These are phyloP conservation scores for Theodoxus fluviatilis DNA, from an alignment of 2,888 invertebrate species.

Conservation along the genomic window DNA sequence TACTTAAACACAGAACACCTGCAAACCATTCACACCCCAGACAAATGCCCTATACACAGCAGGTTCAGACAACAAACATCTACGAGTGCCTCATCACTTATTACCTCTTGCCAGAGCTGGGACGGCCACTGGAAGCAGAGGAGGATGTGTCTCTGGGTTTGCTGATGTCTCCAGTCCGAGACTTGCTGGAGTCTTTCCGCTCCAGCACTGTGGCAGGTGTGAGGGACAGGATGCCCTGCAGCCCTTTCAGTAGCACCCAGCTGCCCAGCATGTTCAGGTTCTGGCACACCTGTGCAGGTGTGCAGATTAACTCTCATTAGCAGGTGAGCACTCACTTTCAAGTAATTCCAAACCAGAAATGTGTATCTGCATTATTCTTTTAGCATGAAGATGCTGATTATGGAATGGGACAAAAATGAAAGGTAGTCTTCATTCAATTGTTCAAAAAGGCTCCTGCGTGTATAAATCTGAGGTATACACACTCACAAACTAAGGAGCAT, in stretches of 20 bases:
- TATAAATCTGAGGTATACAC: too few relatives aligned
- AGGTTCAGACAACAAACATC: not conserved
- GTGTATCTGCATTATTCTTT: too few relatives aligned
- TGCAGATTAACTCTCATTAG: too few relatives aligned
- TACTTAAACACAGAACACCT: too few relatives aligned
- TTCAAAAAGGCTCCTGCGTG: too few relatives aligned
- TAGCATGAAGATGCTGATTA: too few relatives aligned
- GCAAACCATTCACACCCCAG: too few relatives aligned
- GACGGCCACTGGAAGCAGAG: slow-evolving; percentile 33
- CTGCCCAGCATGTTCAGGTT: slow-evolving; percentile 88
- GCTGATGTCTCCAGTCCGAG: slow-evolving; percentile 30
- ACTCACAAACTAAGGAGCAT: too few relatives aligned
- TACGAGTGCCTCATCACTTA: not conserved
- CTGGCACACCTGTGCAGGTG: slow-evolving; percentile 68
- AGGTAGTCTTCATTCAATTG: too few relatives aligned
- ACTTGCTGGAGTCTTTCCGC: slow-evolving; percentile 45
- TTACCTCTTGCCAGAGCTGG: slow-evolving; percentile 49
- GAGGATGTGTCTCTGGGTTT: slow-evolving; percentile 36
- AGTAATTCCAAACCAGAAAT: not conserved
- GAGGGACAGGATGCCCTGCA: slow-evolving; percentile 72
- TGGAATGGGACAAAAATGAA: not conserved
- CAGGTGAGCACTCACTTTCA: not conserved
- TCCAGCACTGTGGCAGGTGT: slow-evolving; percentile 55
- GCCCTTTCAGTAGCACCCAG: slow-evolving; percentile 85
- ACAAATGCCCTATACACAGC: too few relatives aligned